Base-by-base conservation (phyloP, 1,140 invertebrate genomes). In the Pentalonia nigronervosa region DNA sequence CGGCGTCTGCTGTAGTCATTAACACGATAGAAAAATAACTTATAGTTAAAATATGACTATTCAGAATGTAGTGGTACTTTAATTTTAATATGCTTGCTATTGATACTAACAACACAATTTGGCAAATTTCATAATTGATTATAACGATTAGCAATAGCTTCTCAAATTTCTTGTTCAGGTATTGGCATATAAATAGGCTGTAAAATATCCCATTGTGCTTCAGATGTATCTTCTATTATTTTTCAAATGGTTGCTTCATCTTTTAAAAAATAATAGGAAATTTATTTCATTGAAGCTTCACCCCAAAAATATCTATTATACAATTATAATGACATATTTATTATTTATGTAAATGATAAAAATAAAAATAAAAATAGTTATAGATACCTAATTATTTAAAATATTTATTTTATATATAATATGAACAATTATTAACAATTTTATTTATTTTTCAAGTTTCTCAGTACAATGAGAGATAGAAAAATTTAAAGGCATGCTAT, bases 51-150 rank as follows among this genome's bases (percentile, higher is more conserved):
- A 48, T 14, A 48, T 48, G 48, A 14, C 9, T 9, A 48, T 48
- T 14, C 48, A 17, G 48, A 48, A 17, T 48, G 9, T 48, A 14
- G 9, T 48, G 48, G 48, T 14, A 14, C 48, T 48, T 94, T 90
- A 81, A 95, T 95, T 9, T 93, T 34, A n/a, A 96, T 93, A 93
- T 96, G 95, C 83, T 95, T 95, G 14, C 95, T 95, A 48, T 92
- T 17, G 7, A 76, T 81, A 36, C 53, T 56, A 34, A 67, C 76
- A 25, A 83, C n/a, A 45, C 56, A 93, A 25, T 94, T 96, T 95
- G 17, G 95, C 92, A 95, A 95, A 83, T 94, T 90, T 84, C 91
- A 94, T 93, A 93, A 60, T 92, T 47, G 93, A 45, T 94, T 21
- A 94, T 95, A 95, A 17, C 83, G 81, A 36, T 86, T 11, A 34